These are phyloP conservation scores for Mesocentrotus franciscanus DNA, from an alignment of 53 echinoderm and acorn worm species.

Conservation along the genomic window DNA sequence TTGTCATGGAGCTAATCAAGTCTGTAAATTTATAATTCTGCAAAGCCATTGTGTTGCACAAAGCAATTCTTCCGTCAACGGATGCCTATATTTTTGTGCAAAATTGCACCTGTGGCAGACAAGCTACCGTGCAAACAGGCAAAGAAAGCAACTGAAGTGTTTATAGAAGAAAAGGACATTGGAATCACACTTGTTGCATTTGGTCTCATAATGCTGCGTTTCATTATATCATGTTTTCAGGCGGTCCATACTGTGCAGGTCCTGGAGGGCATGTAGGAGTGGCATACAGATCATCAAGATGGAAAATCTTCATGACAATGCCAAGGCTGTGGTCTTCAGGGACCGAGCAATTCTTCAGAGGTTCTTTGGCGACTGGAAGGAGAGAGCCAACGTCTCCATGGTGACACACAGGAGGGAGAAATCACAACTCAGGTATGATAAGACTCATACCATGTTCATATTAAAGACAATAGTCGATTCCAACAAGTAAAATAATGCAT, in stretches of 20 bases:
- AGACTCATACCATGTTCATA: not conserved
- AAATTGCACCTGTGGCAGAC: no score
- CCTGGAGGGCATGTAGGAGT: constrained; percentile 52
- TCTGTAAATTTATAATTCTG: no score
- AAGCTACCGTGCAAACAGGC: no score
- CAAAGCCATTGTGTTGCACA: no score
- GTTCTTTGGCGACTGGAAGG: constrained; percentile 47
- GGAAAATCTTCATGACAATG: constrained; percentile 57
- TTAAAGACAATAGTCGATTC: not conserved
- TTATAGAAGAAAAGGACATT: no score
- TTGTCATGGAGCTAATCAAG: no score
- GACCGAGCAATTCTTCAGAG: not conserved
- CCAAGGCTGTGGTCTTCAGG: constrained; percentile 49
- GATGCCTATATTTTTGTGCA: no score
- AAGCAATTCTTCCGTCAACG: no score
- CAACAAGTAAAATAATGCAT: no score
- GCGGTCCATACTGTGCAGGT: constrained; percentile 11
- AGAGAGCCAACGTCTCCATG: not conserved
- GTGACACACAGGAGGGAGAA: constrained; percentile 24
- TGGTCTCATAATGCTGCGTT: no score
- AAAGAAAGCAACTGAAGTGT: no score
- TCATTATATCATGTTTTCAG: not conserved
- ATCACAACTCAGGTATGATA: constrained; percentile 16
- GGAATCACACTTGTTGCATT: no score
- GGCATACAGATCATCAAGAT: constrained; percentile 57